Base-by-base conservation (phyloP, 2,113 vertebrate species). In the Cyanoramphus novaezelandiae region DNA sequence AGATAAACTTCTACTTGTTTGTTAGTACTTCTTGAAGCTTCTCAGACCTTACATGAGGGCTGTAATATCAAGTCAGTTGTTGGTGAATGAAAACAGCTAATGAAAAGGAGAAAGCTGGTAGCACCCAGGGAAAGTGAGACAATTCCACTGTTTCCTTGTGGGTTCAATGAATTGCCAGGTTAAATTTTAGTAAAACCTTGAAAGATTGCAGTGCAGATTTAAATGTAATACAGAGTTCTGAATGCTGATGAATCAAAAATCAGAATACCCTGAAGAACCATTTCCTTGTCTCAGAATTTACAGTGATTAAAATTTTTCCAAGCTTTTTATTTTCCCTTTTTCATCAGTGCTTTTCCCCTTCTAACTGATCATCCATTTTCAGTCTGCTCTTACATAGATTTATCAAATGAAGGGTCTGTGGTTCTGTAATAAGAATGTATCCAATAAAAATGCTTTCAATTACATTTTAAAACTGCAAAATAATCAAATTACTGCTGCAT, bases 401-500 rank as follows among this genome's bases (percentile, higher is more conserved):
- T 90, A 85, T 94, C 74, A 97, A 95, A 95, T 93, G 82, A 92
- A 84, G 35, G 57, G 60, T 86, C 28, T 43, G 85, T 82, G 77
- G 43, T 57, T 92, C 47, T 93, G 90, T 94, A 93, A 96, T 92
- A 84, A 95, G 76, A 95, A 74, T 43, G 47, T 81, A 55, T 28
- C 57, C 72, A 86, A 85, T 94, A 92, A 94, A 95, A 96, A 94
- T 89, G 84, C 77, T 86, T 82, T 94, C 87, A 68, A 86, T 86
- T 95, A 90, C 76, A 74, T 90, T 93, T 93, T 96, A 70, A 95
- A 94, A 93, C 52, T 91, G 88, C 79, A 95, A 93, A 97, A 78
- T 92, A 78, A 78, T 67, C 43, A 95, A 94, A 96, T 94, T 92
- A 86, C 76, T 64, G 62, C 71, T 93, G 15, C 70, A 71, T 77